Evolutionary conservation across 2,797 vertebrate genomes (phyloP).

Genomic region (Sciaenops ocellatus): DNA sequence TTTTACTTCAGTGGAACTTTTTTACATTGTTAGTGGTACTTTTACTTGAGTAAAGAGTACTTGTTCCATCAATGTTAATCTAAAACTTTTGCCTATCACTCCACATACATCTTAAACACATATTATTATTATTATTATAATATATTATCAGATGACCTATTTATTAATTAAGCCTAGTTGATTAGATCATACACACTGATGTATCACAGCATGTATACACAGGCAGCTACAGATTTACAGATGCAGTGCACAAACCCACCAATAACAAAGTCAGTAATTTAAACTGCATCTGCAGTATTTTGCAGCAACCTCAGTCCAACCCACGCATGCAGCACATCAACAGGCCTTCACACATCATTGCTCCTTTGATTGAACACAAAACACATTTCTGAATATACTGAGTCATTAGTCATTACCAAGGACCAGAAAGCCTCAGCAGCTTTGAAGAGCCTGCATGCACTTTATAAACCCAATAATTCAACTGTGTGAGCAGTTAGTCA

Average conservation of each 20-base stretch:
- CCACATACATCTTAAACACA: not conserved
- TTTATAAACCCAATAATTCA: slow-evolving; percentile 53
- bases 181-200: not conserved
- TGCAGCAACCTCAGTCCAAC: slow-evolving; percentile 3
- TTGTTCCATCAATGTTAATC: no score
- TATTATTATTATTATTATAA: no score
- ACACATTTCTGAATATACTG: slow-evolving; percentile 11
- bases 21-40: not conserved
- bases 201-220: not conserved
- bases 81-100: no score
- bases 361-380: slow-evolving; percentile 36
- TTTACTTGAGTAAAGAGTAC: not conserved
- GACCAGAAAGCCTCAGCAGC: slow-evolving; percentile 25
- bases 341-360: slow-evolving; percentile 20
- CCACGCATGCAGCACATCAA: slow-evolving; percentile 27
- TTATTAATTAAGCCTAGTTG: not conserved
- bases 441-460: slow-evolving; percentile 30
- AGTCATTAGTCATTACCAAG: slow-evolving; percentile 52
- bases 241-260: not conserved
- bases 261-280: slow-evolving; percentile 2
- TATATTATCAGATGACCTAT: not conserved
- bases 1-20: not conserved
- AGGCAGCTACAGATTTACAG: not conserved
- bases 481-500: slow-evolving; percentile 43
- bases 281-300: not conserved